Evolutionary conservation across 2,888 invertebrate species (phyloP), one percentile per base, ranked within the genome.

Genomic region (Rugalucina vietnamica): DNA sequence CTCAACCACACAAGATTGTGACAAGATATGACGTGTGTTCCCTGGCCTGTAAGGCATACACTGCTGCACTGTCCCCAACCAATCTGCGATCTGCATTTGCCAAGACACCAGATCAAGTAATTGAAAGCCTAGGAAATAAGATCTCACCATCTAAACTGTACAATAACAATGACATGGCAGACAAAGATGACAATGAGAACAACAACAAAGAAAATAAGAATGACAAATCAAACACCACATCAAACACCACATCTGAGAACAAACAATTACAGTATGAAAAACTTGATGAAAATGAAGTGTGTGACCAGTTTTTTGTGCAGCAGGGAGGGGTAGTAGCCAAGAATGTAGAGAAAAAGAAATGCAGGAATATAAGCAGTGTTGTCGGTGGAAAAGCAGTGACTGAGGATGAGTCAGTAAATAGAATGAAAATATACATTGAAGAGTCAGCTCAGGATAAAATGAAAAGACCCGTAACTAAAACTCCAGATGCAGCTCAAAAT

Each of bases 21-120:
- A 57, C 76, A n/a, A 60, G 75, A 10, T 76, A 76, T 37, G 60
- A 76, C 39, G 73, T 76, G 0, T 76, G 76, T 54, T 14, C 32
- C 18, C 32, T 84, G 18, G 72, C 76, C 18, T 84, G 73, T 43
- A 73, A 76, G 27, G 72, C 83, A 34, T 84, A 80, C 29, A 12
- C 73, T 29, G 1, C 29, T 24, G 80, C 79, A 10, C 57, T 80
- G 29, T 43, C 71, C 21, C 24, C 50, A 50, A 27, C 37, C 27
- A 79, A 80, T 69, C 49, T 84, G 21, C 60, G 54, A 50, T 39
- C 79, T 39, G 76, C 76, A 1, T 84, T 84, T 14, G 27, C 27
- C 27, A 57, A 29, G 29, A 57, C 57, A n/a, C 29, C 60, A 29
- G 27, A 27, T 60, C 10, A 60, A 60, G 29, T 60, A 32, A 60